These are phyloP conservation scores for Toxonevra muliebris DNA, from an alignment of 2,888 invertebrate genomes.

Conservation along the genomic window DNA sequence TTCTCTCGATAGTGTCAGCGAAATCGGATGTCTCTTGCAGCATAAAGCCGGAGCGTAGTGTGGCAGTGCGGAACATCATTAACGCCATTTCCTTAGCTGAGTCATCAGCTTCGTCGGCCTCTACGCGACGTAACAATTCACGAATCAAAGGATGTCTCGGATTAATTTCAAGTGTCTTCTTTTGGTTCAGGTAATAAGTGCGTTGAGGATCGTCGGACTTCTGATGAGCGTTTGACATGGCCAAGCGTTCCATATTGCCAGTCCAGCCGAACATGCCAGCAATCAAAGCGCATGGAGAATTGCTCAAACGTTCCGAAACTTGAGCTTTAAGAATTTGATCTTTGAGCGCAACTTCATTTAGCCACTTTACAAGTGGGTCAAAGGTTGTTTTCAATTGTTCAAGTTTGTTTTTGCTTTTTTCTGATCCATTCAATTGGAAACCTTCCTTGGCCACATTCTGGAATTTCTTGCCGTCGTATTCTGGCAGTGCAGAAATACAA, in stretches of 20 bases:
- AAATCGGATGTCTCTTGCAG: conserved; percentile 87
- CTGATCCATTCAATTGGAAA: conserved; percentile 81
- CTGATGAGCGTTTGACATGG: conserved; percentile 95
- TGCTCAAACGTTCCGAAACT: conserved; percentile 87
- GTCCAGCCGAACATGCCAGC: conserved; percentile 99
- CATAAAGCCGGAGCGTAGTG: conserved; percentile 93
- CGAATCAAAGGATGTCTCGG: conserved; percentile 95
- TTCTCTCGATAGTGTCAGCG: conserved; percentile 87
- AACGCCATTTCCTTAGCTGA: conserved; percentile 84
- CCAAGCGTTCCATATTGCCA: conserved; percentile 98
- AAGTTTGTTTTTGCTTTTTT: conserved; percentile 75
- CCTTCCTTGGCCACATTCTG: conserved; percentile 99
- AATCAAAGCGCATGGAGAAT: conserved; percentile 95
- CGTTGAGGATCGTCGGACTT: conserved; percentile 93
- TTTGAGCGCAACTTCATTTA: conserved; percentile 82
- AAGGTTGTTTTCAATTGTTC: conserved; percentile 81
- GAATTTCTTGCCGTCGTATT: conserved; percentile 99
- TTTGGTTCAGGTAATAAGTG: conserved; percentile 87
- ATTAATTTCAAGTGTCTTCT: conserved; percentile 97
- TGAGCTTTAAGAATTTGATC: conserved; percentile 82
- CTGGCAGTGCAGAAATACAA: conserved; percentile 93
- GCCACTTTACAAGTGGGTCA: conserved; percentile 92
- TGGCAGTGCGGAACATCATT: conserved; percentile 93
- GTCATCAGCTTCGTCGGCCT: conserved; percentile 78
- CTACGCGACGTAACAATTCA: conserved; percentile 86